Percentiles rank a stretch among this genome's conserved stretches.
These are phyloP conservation scores for Amphipoea oculea DNA, from an alignment of 2,888 invertebrate genomes.

Conservation along the genomic window DNA sequence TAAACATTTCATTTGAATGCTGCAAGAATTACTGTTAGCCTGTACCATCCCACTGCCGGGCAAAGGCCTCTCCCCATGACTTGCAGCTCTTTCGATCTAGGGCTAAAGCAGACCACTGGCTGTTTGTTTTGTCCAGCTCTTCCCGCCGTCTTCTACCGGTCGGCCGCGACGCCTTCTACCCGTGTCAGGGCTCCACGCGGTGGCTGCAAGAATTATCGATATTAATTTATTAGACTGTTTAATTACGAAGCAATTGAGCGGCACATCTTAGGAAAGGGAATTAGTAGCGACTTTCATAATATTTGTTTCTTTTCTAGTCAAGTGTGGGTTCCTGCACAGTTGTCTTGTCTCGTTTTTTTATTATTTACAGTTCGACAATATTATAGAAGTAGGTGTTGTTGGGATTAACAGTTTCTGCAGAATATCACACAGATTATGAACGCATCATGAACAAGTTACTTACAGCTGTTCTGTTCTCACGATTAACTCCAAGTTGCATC, in stretches of 20 bases:
- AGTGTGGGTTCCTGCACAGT: background rate
- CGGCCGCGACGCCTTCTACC: too few species aligned
- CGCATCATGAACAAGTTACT: slow-evolving; percentile 8
- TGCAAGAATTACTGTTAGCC: background rate
- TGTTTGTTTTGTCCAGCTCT: too few species aligned
- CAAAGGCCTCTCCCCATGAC: too few species aligned
- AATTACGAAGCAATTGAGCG: background rate
- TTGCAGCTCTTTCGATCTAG: too few species aligned
- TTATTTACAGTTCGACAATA: background rate
- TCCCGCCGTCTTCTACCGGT: too few species aligned
- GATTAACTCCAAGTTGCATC: slow-evolving; percentile 2
- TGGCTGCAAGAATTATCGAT: background rate
- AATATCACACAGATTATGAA: slow-evolving; percentile 18
- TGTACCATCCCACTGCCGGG: too few species aligned
- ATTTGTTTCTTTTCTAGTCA: background rate
- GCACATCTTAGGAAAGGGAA: background rate
- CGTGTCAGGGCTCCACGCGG: too few species aligned
- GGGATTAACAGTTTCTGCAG: background rate
- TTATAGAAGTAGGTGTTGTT: background rate
- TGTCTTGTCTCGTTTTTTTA: background rate
- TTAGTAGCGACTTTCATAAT: background rate
- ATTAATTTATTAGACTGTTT: slow-evolving; percentile 3
- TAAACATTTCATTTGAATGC: background rate
- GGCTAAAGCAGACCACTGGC: too few species aligned
- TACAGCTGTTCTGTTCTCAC: slow-evolving; percentile 10